Evolutionary conservation across 1,140 invertebrate genomes (phyloP).

Genomic region (Brachionus koreanus): DNA sequence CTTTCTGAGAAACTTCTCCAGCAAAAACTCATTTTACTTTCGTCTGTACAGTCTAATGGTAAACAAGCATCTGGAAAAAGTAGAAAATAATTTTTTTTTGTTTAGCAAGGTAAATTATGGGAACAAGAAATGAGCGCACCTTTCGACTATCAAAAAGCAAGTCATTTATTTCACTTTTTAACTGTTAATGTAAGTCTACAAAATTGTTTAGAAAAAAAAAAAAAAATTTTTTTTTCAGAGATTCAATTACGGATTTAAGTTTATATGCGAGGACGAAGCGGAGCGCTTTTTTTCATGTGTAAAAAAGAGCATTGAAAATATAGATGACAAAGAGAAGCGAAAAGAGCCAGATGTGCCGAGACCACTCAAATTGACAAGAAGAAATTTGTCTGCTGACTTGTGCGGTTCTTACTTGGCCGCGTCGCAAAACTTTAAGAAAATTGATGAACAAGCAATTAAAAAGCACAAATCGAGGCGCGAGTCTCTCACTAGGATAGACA

Average conservation of each 20-base stretch:
- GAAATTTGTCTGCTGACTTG: slow-evolving; percentile 6
- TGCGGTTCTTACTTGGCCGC: not conserved
- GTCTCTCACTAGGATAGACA: not conserved
- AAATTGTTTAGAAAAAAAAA: not conserved
- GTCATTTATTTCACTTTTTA: slow-evolving; percentile 20
- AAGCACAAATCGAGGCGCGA: slow-evolving; percentile 14
- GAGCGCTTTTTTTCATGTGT: slow-evolving; percentile 27
- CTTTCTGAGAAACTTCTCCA: slow-evolving; percentile 8
- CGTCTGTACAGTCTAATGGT: slow-evolving; percentile 39
- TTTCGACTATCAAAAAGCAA: slow-evolving; percentile 2
- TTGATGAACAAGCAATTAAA: not conserved
- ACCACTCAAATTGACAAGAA: not conserved
- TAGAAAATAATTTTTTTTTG: not conserved
- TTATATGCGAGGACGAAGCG: slow-evolving; percentile 30
- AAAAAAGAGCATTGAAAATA: not conserved
- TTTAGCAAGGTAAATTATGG: slow-evolving; percentile 41
- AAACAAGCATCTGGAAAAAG: not conserved
- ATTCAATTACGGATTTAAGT: slow-evolving; percentile 39
- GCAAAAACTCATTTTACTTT: slow-evolving; percentile 22
- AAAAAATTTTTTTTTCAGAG: slow-evolving; percentile 2
- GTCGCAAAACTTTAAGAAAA: not conserved
- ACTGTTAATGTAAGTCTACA: slow-evolving; percentile 20
- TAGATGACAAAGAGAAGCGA: not conserved
- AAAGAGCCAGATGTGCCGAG: not conserved
- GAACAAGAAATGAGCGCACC: slow-evolving; percentile 36